phyloP scores from a whole-genome alignment of 2,888 invertebrate species.

The Macropis europaea region DNA sequence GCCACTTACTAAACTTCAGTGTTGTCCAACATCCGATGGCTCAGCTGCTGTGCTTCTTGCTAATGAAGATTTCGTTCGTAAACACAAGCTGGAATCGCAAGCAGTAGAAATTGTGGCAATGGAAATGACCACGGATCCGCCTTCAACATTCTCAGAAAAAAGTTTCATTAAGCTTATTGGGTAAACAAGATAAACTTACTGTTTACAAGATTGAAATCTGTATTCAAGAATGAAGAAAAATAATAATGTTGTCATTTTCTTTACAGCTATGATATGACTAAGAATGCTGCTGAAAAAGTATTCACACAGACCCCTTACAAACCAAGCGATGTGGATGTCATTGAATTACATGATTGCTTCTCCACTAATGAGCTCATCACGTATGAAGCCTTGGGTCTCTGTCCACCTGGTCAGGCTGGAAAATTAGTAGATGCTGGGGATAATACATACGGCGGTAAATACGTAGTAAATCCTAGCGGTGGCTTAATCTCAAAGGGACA shows the following conservation, averaged over 20 bases:
- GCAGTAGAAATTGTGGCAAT: slow-evolving; percentile 98
- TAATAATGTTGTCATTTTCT: not conserved
- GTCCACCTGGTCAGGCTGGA: slow-evolving; percentile 93
- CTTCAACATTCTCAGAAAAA: slow-evolving; percentile 90
- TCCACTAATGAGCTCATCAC: slow-evolving; percentile 98
- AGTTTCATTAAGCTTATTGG: slow-evolving; percentile 89
- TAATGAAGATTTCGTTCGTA: slow-evolving; percentile 93
- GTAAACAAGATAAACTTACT: slow-evolving; percentile 51
- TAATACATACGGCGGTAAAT: slow-evolving; percentile 98
- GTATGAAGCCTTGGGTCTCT: slow-evolving; percentile 97
- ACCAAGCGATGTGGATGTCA: slow-evolving; percentile 93
- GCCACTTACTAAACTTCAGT: slow-evolving; percentile 96
- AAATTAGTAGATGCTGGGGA: slow-evolving; percentile 95
- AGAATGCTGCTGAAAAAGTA: slow-evolving; percentile 87
- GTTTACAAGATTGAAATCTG: not conserved
- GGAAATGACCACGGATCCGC: slow-evolving; percentile 97
- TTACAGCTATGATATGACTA: slow-evolving; percentile 95
- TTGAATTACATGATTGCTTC: slow-evolving; percentile 99
- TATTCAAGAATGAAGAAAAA: not conserved
- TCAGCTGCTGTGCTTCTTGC: slow-evolving; percentile 95
- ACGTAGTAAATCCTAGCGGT: slow-evolving; percentile 99
- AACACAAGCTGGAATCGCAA: slow-evolving; percentile 89
- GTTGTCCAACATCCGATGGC: slow-evolving; percentile 99
- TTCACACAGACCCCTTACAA: slow-evolving; percentile 88
- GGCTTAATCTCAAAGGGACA: slow-evolving; percentile 99